A percentile compares a stretch with the other conserved stretches of the same genome.
Conservation (phyloP, 2,113 vertebrate genomes). For the Sorex fumeus region DNA sequence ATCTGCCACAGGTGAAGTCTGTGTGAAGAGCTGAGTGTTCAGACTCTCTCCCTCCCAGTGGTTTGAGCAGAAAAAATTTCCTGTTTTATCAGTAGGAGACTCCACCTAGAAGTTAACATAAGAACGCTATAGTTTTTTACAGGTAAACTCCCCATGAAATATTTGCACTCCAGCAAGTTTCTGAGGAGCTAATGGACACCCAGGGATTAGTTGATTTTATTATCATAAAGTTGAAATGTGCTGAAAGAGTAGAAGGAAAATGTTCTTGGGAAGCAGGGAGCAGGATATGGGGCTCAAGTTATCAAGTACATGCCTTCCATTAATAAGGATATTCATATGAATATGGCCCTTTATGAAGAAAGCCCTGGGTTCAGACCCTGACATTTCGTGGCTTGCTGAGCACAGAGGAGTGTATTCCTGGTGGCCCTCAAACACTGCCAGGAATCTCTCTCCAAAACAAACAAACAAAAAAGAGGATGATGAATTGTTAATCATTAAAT, state of each 20-base stretch:
- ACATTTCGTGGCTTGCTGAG: too few relatives aligned
- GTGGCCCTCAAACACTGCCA: too few relatives aligned
- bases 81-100: conserved; percentile 93
- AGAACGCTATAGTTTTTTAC: conserved; percentile 50
- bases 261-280: too few relatives aligned
- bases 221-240: too few relatives aligned
- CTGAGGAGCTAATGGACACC: background rate
- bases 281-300: too few relatives aligned
- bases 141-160: conserved; percentile 27
- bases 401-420: too few relatives aligned
- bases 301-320: too few relatives aligned
- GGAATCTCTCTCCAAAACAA: too few relatives aligned
- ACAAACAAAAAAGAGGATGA: background rate
- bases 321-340: too few relatives aligned
- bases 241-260: too few relatives aligned
- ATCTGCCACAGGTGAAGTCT: conserved; percentile 91
- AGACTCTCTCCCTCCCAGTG: conserved; percentile 96
- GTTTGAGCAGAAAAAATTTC: conserved; percentile 91
- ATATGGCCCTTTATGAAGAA: too few relatives aligned
- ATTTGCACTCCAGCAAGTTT: background rate
- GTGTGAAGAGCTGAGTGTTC: conserved; percentile 94
- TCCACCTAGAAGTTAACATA: conserved; percentile 92
- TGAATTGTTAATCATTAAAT: background rate
- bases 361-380: too few relatives aligned
- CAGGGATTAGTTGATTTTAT: background rate